phyloP scores from a whole-genome alignment of 2,113 vertebrate species.

The Illadopsis cleaveri region DNA sequence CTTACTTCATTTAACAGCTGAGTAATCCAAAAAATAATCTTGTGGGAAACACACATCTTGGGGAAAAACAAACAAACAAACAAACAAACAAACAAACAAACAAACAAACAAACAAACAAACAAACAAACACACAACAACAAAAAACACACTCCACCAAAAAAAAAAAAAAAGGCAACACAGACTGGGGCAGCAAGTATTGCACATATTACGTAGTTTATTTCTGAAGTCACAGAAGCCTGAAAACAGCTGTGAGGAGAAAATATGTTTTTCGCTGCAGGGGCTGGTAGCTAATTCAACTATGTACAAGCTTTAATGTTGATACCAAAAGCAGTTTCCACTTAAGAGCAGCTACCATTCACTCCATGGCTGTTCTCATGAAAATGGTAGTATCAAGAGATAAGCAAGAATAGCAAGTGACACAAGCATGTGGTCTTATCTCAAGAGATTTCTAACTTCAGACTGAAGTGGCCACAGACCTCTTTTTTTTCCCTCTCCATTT shows the following conservation, averaged over 20 bases:
- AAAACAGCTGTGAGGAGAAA: not conserved
- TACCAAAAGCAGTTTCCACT: not conserved
- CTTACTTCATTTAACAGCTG: not conserved
- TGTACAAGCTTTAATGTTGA: not conserved
- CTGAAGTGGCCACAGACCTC: not conserved
- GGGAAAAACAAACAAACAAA: fast-evolving
- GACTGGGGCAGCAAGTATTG: not conserved
- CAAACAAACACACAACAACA: too few species aligned
- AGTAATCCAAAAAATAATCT: not conserved
- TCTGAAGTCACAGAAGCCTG: not conserved
- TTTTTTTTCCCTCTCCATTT: not conserved
- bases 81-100: fast-evolving
- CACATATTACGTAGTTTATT: not conserved
- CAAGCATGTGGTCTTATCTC: not conserved
- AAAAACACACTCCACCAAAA: not conserved
- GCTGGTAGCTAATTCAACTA: not conserved
- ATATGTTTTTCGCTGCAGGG: not conserved
- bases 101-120: too few species aligned
- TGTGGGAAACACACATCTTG: not conserved
- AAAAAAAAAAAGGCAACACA: not conserved
- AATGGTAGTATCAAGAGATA: not conserved
- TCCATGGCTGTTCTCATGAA: not conserved
- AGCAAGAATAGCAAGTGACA: not conserved
- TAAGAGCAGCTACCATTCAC: not conserved
- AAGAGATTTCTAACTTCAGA: not conserved